Conservation (phyloP, 2,113 vertebrate species). For the Prochilodus magdalenae region DNA sequence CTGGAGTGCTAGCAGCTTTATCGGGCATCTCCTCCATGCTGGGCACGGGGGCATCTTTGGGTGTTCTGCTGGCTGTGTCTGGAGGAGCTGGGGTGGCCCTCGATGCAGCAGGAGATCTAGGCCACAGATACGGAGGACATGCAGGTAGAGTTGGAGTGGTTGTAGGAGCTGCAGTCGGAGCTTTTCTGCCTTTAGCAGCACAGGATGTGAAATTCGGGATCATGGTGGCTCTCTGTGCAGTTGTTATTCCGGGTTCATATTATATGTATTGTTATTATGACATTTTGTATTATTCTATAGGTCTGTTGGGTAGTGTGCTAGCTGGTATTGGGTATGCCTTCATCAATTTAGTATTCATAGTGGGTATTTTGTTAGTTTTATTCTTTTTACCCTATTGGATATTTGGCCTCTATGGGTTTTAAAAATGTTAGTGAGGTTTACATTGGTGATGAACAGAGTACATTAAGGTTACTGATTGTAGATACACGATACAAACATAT, state of each 20-base stretch:
- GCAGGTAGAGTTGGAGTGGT: neutral
- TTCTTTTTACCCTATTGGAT: too few relatives aligned
- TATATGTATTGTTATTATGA: too few relatives aligned
- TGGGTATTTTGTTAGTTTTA: too few relatives aligned
- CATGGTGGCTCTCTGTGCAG: neutral
- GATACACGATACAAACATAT: too few relatives aligned
- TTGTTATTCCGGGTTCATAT: neutral
- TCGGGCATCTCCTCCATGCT: neutral
- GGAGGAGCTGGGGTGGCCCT: neutral
- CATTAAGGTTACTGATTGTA: too few relatives aligned
- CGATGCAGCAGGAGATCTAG: neutral
- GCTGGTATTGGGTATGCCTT: too few relatives aligned
- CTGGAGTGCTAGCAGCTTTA: neutral
- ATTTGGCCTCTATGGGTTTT: too few relatives aligned
- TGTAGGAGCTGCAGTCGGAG: neutral
- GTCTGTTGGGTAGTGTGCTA: too few relatives aligned
- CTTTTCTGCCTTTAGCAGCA: neutral
- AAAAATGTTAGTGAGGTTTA: too few relatives aligned
- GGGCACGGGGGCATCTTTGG: neutral
- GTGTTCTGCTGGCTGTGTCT: neutral
- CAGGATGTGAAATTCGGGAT: neutral
- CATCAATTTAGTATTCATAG: too few relatives aligned
- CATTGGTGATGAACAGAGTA: too few relatives aligned
- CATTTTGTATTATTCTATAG: too few relatives aligned
- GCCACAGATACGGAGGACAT: neutral